phyloP scores from a whole-genome alignment of 2,888 invertebrate genomes.

The Hypolimnas misippus region DNA sequence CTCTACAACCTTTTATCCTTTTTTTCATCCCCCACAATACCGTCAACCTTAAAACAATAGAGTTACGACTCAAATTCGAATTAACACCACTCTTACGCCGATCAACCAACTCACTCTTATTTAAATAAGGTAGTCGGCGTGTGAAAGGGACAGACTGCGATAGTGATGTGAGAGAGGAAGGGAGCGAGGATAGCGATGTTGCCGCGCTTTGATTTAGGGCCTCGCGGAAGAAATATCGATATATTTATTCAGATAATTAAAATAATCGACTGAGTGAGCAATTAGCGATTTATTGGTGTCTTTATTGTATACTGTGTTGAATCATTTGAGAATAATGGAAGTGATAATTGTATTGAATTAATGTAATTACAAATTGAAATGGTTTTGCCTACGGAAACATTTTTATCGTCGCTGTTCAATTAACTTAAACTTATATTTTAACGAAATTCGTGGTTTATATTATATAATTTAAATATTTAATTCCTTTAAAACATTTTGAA shows the following conservation, averaged over 20 bases:
- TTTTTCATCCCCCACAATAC: constrained; percentile 39
- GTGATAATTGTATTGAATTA: background rate
- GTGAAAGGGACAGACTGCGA: constrained; percentile 59
- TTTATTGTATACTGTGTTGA: constrained; percentile 10
- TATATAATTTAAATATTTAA: too few relatives aligned
- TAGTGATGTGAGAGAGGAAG: constrained; percentile 61
- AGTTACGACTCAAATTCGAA: constrained; percentile 55
- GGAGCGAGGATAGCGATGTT: constrained; percentile 67
- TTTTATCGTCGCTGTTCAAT: background rate
- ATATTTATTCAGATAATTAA: constrained; percentile 22
- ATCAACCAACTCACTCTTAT: constrained; percentile 74
- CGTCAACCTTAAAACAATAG: constrained; percentile 52
- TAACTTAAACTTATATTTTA: background rate
- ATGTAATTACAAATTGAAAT: constrained; percentile 5
- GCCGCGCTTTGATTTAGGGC: constrained; percentile 70
- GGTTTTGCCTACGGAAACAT: background rate
- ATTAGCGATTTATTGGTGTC: constrained; percentile 14
- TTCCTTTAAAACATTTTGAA: too few relatives aligned
- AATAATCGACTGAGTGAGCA: constrained; percentile 17
- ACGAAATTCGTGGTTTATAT: background rate
- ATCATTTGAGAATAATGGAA: constrained; percentile 7
- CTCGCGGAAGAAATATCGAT: constrained; percentile 52
- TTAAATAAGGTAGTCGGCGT: constrained; percentile 80
- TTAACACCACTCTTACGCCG: constrained; percentile 37
- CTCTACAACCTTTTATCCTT: constrained; percentile 66